Base-by-base conservation (phyloP, 2,888 invertebrate genomes). In the Parasteatoda lunata region DNA sequence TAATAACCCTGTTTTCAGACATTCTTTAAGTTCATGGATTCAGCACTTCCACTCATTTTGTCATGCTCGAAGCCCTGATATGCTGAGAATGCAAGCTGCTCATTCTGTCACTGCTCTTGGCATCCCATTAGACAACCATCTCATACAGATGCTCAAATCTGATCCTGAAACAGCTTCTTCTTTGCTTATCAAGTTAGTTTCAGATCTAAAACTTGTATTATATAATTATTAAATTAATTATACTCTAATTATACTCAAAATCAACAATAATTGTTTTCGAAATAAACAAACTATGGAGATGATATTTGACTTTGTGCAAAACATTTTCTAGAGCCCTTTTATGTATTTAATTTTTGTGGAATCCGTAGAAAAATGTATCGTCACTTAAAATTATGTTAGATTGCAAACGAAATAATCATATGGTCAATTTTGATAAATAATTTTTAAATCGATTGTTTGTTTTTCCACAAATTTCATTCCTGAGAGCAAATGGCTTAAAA, bases 61-160 rank as follows among this genome's bases (percentile, higher is more conserved):
- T 75, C 87, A 87, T 54, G 82, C 87, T 30, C 65, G 87, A 13
- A 82, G 82, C 45, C 30, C 82, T 8, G 87, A 87, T 48, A 59
- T 82, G 15, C 52, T 78, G 13, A 47, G 82, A 78, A 73, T 82
- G 82, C 87, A 87, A 73, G 87, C 82, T 30, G 87, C 87, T 8
- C 47, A n/a, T 45, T 87, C 82, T 2, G 30, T 87, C 4, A 11
- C 87, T 52, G 47, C 59, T 47, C 8, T 80, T 47, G 85, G 85
- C 3, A 54, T 79, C 15, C 6, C 5, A 47, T 70, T 85, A 51
- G 30, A 59, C 3, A 11, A 76, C 64, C 65, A 76, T 80, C 66
- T 85, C 30, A 8, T 7, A n/a, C 15, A 47, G n/a, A 70, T 65
- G 52, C 71, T 85, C 47, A 9, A 70, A 6, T 51, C 3, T 5